Conservation (phyloP, 2,888 invertebrate genomes). For the Sinhomidia bicolor region DNA sequence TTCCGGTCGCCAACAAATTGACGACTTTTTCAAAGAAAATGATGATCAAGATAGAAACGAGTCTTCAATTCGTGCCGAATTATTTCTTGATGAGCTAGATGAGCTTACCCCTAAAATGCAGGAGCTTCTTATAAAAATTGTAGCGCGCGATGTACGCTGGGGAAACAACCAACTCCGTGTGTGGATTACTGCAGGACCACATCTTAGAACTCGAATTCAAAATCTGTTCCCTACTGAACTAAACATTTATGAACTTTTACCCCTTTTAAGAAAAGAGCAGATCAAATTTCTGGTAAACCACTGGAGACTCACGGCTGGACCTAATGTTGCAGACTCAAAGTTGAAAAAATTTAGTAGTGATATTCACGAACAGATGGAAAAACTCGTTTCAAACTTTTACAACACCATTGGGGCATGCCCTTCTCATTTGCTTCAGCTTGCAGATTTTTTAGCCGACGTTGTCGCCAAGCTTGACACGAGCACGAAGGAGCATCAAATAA, state of each 20-base stretch:
- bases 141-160: not conserved
- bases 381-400: constrained; percentile 44
- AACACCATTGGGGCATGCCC: constrained; percentile 50
- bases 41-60: not conserved
- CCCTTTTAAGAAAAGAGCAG: constrained; percentile 18
- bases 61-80: not conserved
- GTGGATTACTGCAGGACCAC: constrained; percentile 37
- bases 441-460: constrained; percentile 34
- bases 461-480: not conserved
- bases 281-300: constrained; percentile 9
- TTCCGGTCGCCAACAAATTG: not conserved
- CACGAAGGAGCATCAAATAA: not conserved
- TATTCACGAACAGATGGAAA: constrained; percentile 32
- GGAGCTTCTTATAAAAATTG: not conserved
- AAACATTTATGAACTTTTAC: constrained; percentile 1
- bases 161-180: not conserved
- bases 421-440: not conserved
- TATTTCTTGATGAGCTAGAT: constrained; percentile 34
- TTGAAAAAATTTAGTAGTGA: not conserved
- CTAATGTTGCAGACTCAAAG: not conserved
- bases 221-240: not conserved
- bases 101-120: not conserved
- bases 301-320: constrained; percentile 12
- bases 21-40: not conserved
- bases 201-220: constrained; percentile 2